phyloP scores from a whole-genome alignment of 2,797 vertebrate genomes.

The Sciaenops ocellatus region DNA sequence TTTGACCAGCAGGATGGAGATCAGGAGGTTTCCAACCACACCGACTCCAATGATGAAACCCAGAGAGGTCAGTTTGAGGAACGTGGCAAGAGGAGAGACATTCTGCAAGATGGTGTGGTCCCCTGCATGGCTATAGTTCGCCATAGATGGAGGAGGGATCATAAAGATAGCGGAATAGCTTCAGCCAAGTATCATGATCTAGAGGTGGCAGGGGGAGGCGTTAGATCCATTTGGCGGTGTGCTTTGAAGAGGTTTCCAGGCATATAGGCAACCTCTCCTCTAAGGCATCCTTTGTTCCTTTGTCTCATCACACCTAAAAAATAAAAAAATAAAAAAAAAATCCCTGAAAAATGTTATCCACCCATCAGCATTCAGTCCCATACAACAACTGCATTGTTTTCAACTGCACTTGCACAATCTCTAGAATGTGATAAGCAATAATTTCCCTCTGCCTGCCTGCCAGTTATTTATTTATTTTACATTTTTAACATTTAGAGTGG shows the following conservation, averaged over 20 bases:
- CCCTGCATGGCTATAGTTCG: slow-evolving; percentile 99
- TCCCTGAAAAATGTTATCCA: slow-evolving; percentile 89
- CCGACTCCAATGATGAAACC: slow-evolving; percentile 99
- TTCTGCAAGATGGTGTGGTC: slow-evolving; percentile 99
- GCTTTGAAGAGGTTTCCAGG: slow-evolving; percentile 98
- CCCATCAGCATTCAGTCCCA: slow-evolving; percentile 80
- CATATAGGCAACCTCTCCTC: slow-evolving; percentile 89
- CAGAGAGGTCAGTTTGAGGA: slow-evolving; percentile 99
- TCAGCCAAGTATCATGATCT: slow-evolving; percentile 99
- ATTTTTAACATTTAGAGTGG: slow-evolving; percentile 69
- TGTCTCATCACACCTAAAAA: slow-evolving; percentile 98
- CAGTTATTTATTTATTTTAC: slow-evolving; percentile 50
- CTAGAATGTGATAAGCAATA: slow-evolving; percentile 48
- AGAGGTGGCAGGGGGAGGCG: slow-evolving; percentile 92
- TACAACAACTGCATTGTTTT: slow-evolving; percentile 75
- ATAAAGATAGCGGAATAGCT: slow-evolving; percentile 94
- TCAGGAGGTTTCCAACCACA: slow-evolving; percentile 99
- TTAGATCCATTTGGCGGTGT: slow-evolving; percentile 96
- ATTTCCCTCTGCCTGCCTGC: slow-evolving; percentile 47
- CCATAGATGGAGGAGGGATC: slow-evolving; percentile 99
- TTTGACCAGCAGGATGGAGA: slow-evolving; percentile 99
- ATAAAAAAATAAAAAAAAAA: slow-evolving; percentile 46
- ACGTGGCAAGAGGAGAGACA: slow-evolving; percentile 99
- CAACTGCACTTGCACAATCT: slow-evolving; percentile 62
- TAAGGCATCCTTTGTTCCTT: slow-evolving; percentile 96